A percentile compares a stretch with the other conserved stretches of the same genome.
Conservation (phyloP, 2,797 vertebrate genomes). For the Tarsius wallacei region DNA sequence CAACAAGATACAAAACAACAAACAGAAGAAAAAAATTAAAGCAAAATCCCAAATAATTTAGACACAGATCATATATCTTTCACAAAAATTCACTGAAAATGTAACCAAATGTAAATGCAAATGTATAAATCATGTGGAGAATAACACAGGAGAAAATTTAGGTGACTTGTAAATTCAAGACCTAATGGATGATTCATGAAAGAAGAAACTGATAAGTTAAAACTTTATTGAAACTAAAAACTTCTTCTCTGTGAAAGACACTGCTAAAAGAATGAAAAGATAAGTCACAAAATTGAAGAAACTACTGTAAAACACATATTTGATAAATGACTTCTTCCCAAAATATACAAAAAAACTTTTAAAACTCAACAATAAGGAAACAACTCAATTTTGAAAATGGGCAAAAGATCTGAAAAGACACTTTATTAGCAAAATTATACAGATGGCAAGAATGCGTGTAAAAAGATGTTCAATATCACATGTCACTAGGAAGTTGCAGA, state of each 20-base stretch:
- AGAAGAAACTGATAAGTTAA: background rate
- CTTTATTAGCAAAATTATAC: background rate
- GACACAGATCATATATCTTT: background rate
- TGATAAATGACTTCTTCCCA: background rate
- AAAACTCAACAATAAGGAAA: background rate
- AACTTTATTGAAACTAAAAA: background rate
- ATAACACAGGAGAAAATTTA: background rate
- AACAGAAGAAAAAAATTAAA: background rate
- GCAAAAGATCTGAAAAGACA: background rate
- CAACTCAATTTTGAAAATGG: background rate
- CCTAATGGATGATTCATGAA: background rate
- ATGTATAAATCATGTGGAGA: background rate
- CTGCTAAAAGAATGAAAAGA: background rate
- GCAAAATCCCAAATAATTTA: background rate
- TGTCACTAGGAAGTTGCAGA: background rate
- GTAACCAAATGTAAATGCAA: background rate
- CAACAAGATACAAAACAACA: background rate
- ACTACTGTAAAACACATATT: background rate
- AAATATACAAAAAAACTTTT: background rate
- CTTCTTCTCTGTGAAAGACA: background rate
- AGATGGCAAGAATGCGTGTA: background rate
- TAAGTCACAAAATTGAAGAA: background rate
- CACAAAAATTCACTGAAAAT: background rate
- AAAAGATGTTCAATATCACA: background rate
- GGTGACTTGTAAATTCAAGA: background rate